These are phyloP conservation scores for Gryllus longicercus DNA, from an alignment of 2,888 invertebrate genomes.

Conservation along the genomic window DNA sequence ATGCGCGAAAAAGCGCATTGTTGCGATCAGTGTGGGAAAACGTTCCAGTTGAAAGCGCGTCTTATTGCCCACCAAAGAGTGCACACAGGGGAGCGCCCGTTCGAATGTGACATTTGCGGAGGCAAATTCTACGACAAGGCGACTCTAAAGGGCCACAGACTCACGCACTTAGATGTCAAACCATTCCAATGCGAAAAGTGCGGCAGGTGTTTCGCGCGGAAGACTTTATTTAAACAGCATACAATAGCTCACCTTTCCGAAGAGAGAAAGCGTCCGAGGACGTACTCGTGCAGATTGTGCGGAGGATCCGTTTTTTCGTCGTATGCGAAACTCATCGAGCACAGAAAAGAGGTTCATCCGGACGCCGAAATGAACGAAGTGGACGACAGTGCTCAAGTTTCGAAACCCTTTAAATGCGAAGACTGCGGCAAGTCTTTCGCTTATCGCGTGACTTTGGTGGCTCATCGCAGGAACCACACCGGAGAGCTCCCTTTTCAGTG, in stretches of 20 bases:
- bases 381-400: slow-evolving; percentile 18
- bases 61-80: slow-evolving; percentile 36
- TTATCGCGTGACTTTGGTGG: slow-evolving; percentile 50
- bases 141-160: slow-evolving; percentile 34
- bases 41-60: slow-evolving; percentile 34
- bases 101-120: slow-evolving; percentile 37
- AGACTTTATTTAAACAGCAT: slow-evolving; percentile 35
- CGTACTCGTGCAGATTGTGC: not conserved
- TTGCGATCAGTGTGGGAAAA: slow-evolving; percentile 34
- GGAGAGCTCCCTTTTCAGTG: slow-evolving; percentile 42
- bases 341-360: slow-evolving; percentile 33
- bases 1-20: slow-evolving; percentile 34
- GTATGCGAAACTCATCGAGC: slow-evolving; percentile 34
- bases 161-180: slow-evolving; percentile 32
- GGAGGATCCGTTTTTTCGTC: not conserved
- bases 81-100: slow-evolving; percentile 37
- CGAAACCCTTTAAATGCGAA: slow-evolving; percentile 33
- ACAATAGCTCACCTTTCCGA: slow-evolving; percentile 29
- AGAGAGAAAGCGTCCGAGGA: not conserved
- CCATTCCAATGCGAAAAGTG: slow-evolving; percentile 36
- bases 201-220: slow-evolving; percentile 35
- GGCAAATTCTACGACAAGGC: slow-evolving; percentile 38
- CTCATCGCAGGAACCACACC: slow-evolving; percentile 49
- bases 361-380: slow-evolving; percentile 24
- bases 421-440: slow-evolving; percentile 56